phyloP scores from a whole-genome alignment of 2,888 invertebrate species.

The Ornithoptera priamus region DNA sequence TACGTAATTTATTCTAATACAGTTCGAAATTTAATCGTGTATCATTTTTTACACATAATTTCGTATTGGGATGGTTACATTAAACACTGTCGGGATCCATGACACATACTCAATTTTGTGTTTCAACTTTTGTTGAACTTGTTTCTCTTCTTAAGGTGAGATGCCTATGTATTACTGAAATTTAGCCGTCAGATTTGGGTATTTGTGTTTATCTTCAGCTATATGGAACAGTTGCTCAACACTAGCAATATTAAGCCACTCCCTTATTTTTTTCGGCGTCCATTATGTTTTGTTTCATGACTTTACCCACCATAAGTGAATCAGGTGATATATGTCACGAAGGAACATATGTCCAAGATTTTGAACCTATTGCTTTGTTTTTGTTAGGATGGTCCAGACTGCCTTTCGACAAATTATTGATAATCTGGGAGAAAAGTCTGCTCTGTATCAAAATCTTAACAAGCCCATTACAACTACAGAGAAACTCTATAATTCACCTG shows the following conservation, averaged over 20 bases:
- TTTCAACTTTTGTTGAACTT: neutral
- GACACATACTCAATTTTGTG: slow-evolving; percentile 27
- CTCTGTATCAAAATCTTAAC: slow-evolving; percentile 85
- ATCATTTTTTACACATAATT: neutral
- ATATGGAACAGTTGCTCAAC: no score
- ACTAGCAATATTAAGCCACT: no score
- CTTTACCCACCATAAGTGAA: no score
- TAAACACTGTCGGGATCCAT: neutral
- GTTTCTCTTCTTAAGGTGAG: neutral
- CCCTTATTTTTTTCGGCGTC: no score
- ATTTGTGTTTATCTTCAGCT: no score
- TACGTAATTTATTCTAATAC: slow-evolving; percentile 33
- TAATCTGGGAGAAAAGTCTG: slow-evolving; percentile 86
- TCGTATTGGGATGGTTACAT: neutral
- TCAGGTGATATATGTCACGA: no score
- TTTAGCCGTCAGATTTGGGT: no score
- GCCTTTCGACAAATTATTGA: slow-evolving; percentile 81
- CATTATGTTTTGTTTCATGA: no score
- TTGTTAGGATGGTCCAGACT: slow-evolving; percentile 49
- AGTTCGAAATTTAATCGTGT: neutral
- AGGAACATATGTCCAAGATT: no score
- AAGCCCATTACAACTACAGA: slow-evolving; percentile 87
- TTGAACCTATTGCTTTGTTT: neutral
- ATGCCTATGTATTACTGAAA: no score
- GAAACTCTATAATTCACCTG: slow-evolving; percentile 69